Base-by-base conservation (phyloP, 2,113 vertebrate genomes). In the Rhineura floridana region DNA sequence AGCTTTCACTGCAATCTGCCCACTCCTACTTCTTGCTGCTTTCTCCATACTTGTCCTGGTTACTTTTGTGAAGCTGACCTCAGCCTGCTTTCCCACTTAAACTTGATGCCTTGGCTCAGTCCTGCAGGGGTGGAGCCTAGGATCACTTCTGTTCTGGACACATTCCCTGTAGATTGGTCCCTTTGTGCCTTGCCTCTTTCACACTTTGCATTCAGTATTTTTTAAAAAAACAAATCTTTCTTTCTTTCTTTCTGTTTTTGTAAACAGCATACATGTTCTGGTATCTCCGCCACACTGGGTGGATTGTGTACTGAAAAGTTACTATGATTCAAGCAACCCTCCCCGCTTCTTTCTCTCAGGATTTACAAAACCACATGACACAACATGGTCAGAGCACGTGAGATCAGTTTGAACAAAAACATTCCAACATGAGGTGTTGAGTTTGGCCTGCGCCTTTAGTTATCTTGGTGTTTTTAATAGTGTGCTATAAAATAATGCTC, bases 401-500 rank as follows among this genome's bases (percentile, higher is more conserved):
- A 92, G 93, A 79, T 69, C 2, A 30, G 63, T 83, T 91, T 90
- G 83, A 89, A 93, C 89, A 91, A 90, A 94, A 89, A 86, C 89
- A 91, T 94, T 93, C 93, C 92, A 90, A 85, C 87, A 69, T 90
- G 87, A 84, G 93, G 88, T 86, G 91, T 85, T 91, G 91, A 88
- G 91, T 92, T 94, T 94, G 91, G 92, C 92, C 87, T 83, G 70
- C 88, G 92, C 75, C 93, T 90, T 63, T 55, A 39, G 13, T 83
- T 90, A 84, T 93, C 48, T 91, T 92, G 88, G 76, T 28, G 81
- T 55, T 89, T 90, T 94, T 92, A 52, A 94, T 87, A 69, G 90
- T 87, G 39, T 1, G 1, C 88, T 72, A 89, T 95, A 95, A 95
- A 96, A 93, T 92, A 90, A 94, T 93, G 91, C 92, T 94, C 90